Evolutionary conservation across 2,888 invertebrate genomes (phyloP).

Genomic region (Rambutsinella grinnellia): DNA sequence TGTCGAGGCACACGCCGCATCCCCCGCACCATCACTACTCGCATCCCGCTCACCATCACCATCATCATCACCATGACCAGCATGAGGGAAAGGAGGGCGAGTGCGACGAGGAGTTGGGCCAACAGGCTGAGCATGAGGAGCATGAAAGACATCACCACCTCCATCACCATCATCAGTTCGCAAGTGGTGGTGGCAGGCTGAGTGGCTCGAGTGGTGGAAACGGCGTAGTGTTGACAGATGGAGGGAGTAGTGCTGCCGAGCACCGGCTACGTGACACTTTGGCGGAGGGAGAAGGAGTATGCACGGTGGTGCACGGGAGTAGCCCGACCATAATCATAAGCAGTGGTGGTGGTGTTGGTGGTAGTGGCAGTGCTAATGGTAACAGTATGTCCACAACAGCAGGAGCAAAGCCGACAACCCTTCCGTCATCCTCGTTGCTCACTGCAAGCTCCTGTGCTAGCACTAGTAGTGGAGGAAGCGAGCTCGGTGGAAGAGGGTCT

Average conservation of each 20-base stretch:
- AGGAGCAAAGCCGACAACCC: slow-evolving; percentile 18
- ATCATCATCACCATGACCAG: slow-evolving; percentile 1
- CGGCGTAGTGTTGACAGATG: slow-evolving; percentile 33
- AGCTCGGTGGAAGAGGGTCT: slow-evolving; percentile 42
- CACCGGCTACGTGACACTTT: slow-evolving; percentile 46
- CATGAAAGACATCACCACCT: slow-evolving; percentile 48
- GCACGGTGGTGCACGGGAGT: slow-evolving; percentile 41
- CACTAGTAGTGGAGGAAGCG: slow-evolving; percentile 35
- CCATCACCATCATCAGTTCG: slow-evolving; percentile 29
- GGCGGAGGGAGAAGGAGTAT: slow-evolving; percentile 30
- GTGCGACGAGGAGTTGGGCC: slow-evolving; percentile 31
- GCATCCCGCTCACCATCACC: slow-evolving; percentile 21
- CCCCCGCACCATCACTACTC: background rate
- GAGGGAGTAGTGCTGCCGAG: slow-evolving; percentile 35
- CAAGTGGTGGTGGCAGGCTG: slow-evolving; percentile 26
- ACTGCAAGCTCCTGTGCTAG: slow-evolving; percentile 26
- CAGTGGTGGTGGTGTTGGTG: slow-evolving; percentile 23
- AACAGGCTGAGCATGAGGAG: slow-evolving; percentile 17
- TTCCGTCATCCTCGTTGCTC: slow-evolving; percentile 34
- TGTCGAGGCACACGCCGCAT: slow-evolving; percentile 11
- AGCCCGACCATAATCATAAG: slow-evolving; percentile 42
- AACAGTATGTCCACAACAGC: slow-evolving; percentile 33
- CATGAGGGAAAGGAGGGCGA: slow-evolving; percentile 13
- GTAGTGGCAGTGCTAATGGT: slow-evolving; percentile 25
- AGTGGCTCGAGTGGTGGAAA: slow-evolving; percentile 19